A percentile compares a stretch with the other conserved stretches of the same genome.
Evolutionary conservation across 1,140 invertebrate genomes (phyloP).

Genomic region (Orussus abietinus): DNA sequence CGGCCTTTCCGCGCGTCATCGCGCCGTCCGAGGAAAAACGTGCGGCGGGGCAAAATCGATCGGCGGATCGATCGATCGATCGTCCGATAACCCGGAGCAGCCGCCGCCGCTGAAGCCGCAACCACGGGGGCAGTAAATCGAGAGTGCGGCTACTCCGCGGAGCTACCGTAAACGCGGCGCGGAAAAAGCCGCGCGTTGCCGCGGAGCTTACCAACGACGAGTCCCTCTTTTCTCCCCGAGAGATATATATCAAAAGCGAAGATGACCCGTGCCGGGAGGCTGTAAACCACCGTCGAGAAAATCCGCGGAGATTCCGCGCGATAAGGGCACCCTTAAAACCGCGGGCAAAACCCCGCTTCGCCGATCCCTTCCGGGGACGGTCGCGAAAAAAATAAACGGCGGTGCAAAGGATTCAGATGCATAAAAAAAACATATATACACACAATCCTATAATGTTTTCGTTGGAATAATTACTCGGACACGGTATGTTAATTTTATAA

Average conservation of each 20-base stretch:
- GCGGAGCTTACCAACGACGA: conserved; percentile 3
- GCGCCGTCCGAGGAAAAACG: conserved; percentile 1
- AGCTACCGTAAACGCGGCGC: conserved; percentile 7
- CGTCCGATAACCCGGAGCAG: conserved; percentile 18
- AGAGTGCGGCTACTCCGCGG: conserved; percentile 4
- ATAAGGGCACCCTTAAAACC: too few relatives aligned
- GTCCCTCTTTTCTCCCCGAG: conserved; percentile 10
- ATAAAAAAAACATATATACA: conserved; percentile 3
- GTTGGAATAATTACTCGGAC: too few relatives aligned
- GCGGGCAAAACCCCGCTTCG: background rate
- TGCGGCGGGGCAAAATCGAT: too few relatives aligned
- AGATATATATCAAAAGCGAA: conserved; percentile 28
- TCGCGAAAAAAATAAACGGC: background rate
- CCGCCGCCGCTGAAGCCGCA: too few relatives aligned
- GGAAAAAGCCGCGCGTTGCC: too few relatives aligned
- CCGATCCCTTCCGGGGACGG: background rate
- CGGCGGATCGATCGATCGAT: conserved; percentile 20
- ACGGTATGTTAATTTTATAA: too few relatives aligned
- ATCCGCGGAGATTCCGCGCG: conserved; percentile 16
- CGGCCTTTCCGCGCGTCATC: background rate
- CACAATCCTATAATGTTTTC: too few relatives aligned
- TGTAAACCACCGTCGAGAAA: conserved; percentile 35
- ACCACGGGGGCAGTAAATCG: conserved; percentile 19
- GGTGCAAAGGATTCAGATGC: background rate
- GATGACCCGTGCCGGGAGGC: conserved; percentile 19